Conservation (phyloP, 2,888 invertebrate species). For the Amiota minor region DNA sequence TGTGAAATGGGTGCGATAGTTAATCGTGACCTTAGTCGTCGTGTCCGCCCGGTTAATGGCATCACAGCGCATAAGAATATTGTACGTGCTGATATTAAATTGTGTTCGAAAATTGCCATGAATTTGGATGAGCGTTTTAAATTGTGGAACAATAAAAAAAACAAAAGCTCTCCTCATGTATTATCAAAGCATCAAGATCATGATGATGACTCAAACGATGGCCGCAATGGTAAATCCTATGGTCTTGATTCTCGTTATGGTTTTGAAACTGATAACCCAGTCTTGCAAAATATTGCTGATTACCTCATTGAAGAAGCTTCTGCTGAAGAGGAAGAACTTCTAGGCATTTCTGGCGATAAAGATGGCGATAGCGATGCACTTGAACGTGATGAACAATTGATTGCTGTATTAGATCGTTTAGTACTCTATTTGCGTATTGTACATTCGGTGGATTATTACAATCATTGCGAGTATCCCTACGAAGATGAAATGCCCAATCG, state of each 20-base stretch:
- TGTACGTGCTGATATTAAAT: constrained; percentile 91
- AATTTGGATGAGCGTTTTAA: constrained; percentile 89
- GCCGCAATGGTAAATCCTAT: constrained; percentile 30
- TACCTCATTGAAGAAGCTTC: constrained; percentile 98
- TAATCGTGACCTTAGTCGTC: constrained; percentile 94
- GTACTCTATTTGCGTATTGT: constrained; percentile 95
- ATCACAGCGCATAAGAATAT: constrained; percentile 91
- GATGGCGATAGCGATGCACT: constrained; percentile 76
- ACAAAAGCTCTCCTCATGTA: too few species aligned
- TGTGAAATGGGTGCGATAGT: constrained; percentile 84
- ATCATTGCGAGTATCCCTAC: constrained; percentile 98
- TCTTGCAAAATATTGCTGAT: constrained; percentile 96
- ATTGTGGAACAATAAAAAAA: constrained; percentile 79
- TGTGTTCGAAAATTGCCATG: constrained; percentile 92
- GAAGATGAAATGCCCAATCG: constrained; percentile 99
- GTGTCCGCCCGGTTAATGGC: constrained; percentile 93
- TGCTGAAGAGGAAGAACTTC: constrained; percentile 96
- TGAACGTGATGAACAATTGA: constrained; percentile 82
- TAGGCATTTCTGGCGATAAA: constrained; percentile 77
- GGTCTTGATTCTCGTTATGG: constrained; percentile 74
- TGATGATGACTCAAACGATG: constrained; percentile 26
- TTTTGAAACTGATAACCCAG: constrained; percentile 90
- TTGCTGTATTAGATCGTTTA: constrained; percentile 84
- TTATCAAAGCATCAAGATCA: constrained; percentile 34
- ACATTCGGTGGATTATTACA: constrained; percentile 99